Conservation (phyloP, 2,113 vertebrate genomes). For the Odocoileus hemionus region DNA sequence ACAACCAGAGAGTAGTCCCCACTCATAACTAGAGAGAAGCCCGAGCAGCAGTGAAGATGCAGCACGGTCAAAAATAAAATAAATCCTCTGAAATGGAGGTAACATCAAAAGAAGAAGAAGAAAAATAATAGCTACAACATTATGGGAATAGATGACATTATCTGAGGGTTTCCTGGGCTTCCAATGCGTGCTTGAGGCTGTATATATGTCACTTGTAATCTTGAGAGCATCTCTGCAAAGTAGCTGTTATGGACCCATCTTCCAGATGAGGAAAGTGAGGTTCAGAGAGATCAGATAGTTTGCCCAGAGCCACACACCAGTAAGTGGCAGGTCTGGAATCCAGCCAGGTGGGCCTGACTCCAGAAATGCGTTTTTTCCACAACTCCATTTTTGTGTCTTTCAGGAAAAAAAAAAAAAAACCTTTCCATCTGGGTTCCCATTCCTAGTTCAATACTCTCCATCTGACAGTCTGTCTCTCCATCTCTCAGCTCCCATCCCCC, state of each 20-base stretch:
- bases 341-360: background rate
- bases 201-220: fast-evolving
- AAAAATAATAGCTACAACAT: background rate
- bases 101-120: background rate
- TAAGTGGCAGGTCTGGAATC: background rate
- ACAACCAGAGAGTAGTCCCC: background rate
- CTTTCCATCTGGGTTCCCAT: background rate
- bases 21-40: background rate
- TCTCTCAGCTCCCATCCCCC: background rate
- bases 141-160: background rate
- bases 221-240: background rate
- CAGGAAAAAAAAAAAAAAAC: background rate
- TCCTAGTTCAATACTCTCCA: background rate
- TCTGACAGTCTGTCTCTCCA: background rate
- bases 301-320: too few relatives aligned
- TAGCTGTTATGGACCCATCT: background rate
- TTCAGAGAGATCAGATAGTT: too few relatives aligned
- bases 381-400: background rate
- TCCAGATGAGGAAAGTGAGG: background rate
- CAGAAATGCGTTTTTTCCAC: background rate
- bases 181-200: fast-evolving
- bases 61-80: background rate
- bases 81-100: background rate
- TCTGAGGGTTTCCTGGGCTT: background rate
- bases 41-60: background rate